A percentile compares a stretch with the other conserved stretches of the same genome.
Conservation (phyloP, 2,888 invertebrate genomes). For the Pheosia tremula region DNA sequence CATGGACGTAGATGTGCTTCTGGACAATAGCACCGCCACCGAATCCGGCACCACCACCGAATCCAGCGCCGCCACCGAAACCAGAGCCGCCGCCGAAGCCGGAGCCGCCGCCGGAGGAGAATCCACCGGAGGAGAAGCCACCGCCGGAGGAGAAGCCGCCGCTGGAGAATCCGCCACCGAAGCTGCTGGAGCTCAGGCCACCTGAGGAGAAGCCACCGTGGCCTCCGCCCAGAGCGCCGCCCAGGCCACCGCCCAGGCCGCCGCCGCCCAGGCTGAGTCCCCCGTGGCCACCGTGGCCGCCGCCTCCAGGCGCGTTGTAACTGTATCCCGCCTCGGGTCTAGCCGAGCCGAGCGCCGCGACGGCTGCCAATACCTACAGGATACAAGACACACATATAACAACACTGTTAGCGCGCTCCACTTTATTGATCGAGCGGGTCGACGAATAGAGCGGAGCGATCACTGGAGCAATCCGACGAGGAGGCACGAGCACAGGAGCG, state of each 20-base stretch:
- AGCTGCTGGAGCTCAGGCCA: slow-evolving; percentile 63
- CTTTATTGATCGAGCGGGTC: slow-evolving; percentile 41
- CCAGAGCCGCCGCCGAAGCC: slow-evolving; percentile 60
- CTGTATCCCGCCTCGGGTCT: slow-evolving; percentile 86
- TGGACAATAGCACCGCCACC: slow-evolving; percentile 86
- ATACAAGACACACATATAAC: slow-evolving; percentile 48
- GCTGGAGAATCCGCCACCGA: slow-evolving; percentile 54
- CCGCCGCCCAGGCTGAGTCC: slow-evolving; percentile 60
- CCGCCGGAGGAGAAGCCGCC: slow-evolving; percentile 59
- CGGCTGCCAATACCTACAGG: slow-evolving; percentile 80
- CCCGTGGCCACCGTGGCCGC: slow-evolving; percentile 47
- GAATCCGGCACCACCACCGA: slow-evolving; percentile 63
- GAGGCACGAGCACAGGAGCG: slow-evolving; percentile 61
- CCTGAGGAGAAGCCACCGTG: slow-evolving; percentile 64
- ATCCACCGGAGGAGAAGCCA: slow-evolving; percentile 55
- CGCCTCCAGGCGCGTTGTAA: slow-evolving; percentile 80
- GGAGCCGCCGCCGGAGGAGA: slow-evolving; percentile 52
- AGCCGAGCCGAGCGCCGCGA: slow-evolving; percentile 84
- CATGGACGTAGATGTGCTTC: slow-evolving; percentile 93
- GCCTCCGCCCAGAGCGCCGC: slow-evolving; percentile 59
- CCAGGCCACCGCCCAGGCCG: slow-evolving; percentile 55
- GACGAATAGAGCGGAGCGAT: slow-evolving; percentile 61
- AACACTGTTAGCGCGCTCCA: slow-evolving; percentile 46
- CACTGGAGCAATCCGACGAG: slow-evolving; percentile 63
- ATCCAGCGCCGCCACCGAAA: slow-evolving; percentile 56